Base-by-base conservation (phyloP, 2,888 invertebrate species). In the Diaperis boleti region DNA sequence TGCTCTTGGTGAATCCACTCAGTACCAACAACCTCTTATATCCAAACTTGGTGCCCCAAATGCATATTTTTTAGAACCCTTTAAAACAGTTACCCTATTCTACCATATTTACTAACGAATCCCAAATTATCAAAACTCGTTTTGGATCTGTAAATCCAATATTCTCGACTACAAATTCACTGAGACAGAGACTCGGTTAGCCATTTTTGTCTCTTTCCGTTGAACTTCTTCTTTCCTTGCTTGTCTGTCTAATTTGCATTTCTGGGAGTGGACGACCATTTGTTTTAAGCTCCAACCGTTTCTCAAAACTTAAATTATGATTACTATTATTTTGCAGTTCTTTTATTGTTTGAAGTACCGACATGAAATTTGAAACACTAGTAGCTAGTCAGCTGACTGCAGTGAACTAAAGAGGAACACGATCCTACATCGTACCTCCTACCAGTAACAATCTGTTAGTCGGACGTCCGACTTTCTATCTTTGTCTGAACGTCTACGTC, bases 81-180 rank as follows among this genome's bases (percentile, higher is more conserved):
- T 39, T 3, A 35, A 39, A 0, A 14, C 0, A 22, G 11, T 33
- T 10, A 33, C 11, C 33, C 10, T 4, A n/a, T 20, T 33, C 5
- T 8, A 6, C 2, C 4, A 5, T 3, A 6, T 4, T 22, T n/a
- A 83, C 84, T 83, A 78, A 91, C 87, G 91, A 88, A 77, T 95
- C 95, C 29, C 95, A 95, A 72, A 95, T 88, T 84, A 95, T 94
- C 13, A 95, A 81, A 0, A 91, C 89, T 63, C 89, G 83, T 17
- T 83, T 82, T 0, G 91, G 86, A 66, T 92, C 84, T 0, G 78
- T 78, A 14, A 91, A 83, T 0, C 86, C 84, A 49, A 88, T 86
- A 26, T 84, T 81, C 57, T 85, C 84, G 74, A 84, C 82, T 0
- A 88, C 82, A 1, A 83, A 82, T 57, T 84, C 79, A n/a, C 83